These are phyloP conservation scores for Coryphaenoides rupestris DNA, from an alignment of 2,113 vertebrate species.

Conservation along the genomic window DNA sequence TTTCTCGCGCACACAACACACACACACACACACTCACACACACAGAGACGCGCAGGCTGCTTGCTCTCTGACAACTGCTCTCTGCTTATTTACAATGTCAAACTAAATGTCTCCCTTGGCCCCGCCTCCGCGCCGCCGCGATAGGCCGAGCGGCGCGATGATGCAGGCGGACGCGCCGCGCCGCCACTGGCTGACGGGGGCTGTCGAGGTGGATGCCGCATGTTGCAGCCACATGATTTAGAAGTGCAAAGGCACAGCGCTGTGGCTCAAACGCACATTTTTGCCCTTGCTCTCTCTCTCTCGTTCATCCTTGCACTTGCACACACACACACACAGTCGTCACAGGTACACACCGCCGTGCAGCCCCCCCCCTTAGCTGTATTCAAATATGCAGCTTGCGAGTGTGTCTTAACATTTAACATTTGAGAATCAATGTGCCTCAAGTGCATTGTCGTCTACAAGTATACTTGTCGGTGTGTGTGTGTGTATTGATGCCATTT, in stretches of 20 bases:
- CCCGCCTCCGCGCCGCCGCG: slow-evolving; percentile 59
- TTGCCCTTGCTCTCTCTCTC: no score
- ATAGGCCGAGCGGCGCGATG: slow-evolving; percentile 57
- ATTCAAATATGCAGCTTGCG: slow-evolving; percentile 1
- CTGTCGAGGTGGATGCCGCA: slow-evolving; percentile 67
- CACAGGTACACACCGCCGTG: slow-evolving; percentile 36
- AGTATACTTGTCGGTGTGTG: no score
- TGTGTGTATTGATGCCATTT: slow-evolving; percentile 13
- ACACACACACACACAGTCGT: slow-evolving; percentile 41
- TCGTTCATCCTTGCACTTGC: slow-evolving; percentile 58
- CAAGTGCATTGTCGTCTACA: not conserved
- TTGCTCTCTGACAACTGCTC: slow-evolving; percentile 78
- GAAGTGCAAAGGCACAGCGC: slow-evolving; percentile 71
- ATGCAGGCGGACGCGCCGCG: slow-evolving; percentile 47
- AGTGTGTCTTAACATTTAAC: slow-evolving; percentile 24
- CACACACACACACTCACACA: no score
- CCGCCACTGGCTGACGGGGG: slow-evolving; percentile 53
- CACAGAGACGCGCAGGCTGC: slow-evolving; percentile 68
- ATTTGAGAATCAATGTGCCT: slow-evolving; percentile 11
- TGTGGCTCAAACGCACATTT: no score
- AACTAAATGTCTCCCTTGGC: slow-evolving; percentile 74
- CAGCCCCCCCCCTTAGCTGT: slow-evolving; percentile 37
- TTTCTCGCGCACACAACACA: no score
- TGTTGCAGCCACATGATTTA: slow-evolving; percentile 78
- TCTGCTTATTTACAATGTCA: slow-evolving; percentile 85